Evolutionary conservation across 2,888 invertebrate species (phyloP).

Genomic region (Chaetogeoica ovagalla): DNA sequence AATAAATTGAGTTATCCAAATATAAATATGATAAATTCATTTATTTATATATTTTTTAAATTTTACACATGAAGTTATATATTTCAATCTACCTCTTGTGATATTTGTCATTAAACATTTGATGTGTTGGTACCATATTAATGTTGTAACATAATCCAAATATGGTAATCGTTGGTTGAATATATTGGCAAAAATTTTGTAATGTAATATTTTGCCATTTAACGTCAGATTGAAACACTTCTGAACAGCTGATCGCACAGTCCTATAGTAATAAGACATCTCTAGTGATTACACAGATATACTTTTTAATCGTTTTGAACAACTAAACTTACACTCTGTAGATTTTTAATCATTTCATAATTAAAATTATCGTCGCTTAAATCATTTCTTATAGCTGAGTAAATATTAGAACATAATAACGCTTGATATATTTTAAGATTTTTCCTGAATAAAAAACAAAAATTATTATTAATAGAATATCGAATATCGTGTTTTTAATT

Average conservation of each 20-base stretch:
- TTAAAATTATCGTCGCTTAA: not conserved
- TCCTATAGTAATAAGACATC: not conserved
- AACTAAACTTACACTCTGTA: not conserved
- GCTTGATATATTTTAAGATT: not conserved
- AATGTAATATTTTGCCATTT: conserved; percentile 24
- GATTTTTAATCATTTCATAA: not conserved
- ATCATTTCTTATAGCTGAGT: not conserved
- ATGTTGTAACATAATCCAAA: conserved; percentile 8
- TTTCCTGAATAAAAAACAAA: conserved; percentile 1
- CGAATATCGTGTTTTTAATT: too few species aligned
- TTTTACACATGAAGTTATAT: too few species aligned
- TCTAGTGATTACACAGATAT: too few species aligned
- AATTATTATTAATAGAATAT: too few species aligned
- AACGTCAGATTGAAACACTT: not conserved
- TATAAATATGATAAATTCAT: too few species aligned
- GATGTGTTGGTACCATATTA: conserved; percentile 11
- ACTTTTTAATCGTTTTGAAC: too few species aligned
- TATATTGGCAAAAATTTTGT: not conserved
- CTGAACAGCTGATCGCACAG: conserved; percentile 3
- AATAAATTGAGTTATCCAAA: too few species aligned
- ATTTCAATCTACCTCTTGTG: not conserved
- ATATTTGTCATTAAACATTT: conserved; percentile 9
- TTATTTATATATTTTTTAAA: too few species aligned
- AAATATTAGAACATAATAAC: not conserved
- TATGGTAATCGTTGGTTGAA: not conserved